Base-by-base conservation (phyloP, 2,113 vertebrate genomes). In the Miniopterus natalensis region DNA sequence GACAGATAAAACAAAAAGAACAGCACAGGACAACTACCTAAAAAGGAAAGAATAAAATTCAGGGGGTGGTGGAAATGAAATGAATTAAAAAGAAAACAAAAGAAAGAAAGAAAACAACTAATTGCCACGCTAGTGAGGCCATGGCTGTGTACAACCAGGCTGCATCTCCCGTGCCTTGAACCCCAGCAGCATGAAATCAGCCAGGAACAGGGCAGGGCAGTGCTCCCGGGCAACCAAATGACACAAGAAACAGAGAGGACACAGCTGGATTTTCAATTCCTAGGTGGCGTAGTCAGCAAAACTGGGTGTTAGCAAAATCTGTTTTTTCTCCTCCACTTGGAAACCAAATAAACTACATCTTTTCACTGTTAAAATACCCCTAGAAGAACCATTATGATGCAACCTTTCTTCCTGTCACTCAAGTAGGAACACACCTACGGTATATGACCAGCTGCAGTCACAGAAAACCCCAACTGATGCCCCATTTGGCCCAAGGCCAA, bases 1-100 rank as follows among this genome's bases (percentile, higher is more conserved):
- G 96, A 98, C 98, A 98, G 98, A 96, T 98, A 98, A 98, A 98
- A 98, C 98, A 98, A 98, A 97, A 96, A 98, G 96, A 96, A 78
- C 93, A 91, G 80, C 92, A 96, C 20, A 45, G 47, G 84, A 91
- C 86, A 91, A 77, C 86, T 97, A 85, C 83, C 95, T 95, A 95
- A 94, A 94, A 95, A 94, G 63, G 77, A 95, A 88, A 96, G 88
- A 51, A 74, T 70, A 47, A 83, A 92, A 94, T 96, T 55, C 92
- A 90, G 47, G 65, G 81, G 55, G 36, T 6, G n/a, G 78, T 42
- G 70, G 84, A 63, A 73, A 97, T 96, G 96, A 90, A 70, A 97
- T 97, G 96, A 95, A 57, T 65, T 77, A 0, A 94, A 96, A 90
- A 96, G n/a, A 66, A 70, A 68, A 61, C 49, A 27, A 53, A 84